Conservation (phyloP, 2,888 invertebrate species). For the Cepaea hortensis region DNA sequence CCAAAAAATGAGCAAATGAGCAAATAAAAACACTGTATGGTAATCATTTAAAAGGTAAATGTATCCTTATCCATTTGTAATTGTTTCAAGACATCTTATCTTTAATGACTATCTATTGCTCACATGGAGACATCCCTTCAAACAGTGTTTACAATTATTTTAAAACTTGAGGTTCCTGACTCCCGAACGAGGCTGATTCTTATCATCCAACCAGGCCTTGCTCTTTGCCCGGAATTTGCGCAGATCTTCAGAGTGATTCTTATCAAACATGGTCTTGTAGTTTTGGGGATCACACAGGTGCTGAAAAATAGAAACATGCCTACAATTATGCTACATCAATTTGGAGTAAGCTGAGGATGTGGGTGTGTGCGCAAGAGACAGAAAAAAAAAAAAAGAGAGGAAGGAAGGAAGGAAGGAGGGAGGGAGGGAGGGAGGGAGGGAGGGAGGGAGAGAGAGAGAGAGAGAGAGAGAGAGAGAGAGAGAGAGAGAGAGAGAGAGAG, state of each 20-base stretch:
- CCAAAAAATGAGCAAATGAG: constrained; percentile 5
- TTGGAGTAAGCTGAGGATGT: too few relatives aligned
- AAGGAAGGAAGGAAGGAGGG: too few relatives aligned
- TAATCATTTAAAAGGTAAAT: neutral
- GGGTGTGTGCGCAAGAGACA: too few relatives aligned
- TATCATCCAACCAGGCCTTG: constrained; percentile 80
- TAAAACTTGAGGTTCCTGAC: constrained; percentile 67
- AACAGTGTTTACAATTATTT: constrained; percentile 16
- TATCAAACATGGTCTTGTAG: constrained; percentile 92
- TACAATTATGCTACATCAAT: neutral
- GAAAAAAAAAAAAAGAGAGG: too few relatives aligned
- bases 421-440: too few relatives aligned
- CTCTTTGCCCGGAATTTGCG: constrained; percentile 86
- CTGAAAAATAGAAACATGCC: constrained; percentile 63
- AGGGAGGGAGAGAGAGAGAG: too few relatives aligned
- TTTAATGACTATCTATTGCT: neutral
- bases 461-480: too few relatives aligned
- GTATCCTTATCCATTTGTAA: too few relatives aligned
- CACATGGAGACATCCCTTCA: neutral
- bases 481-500: too few relatives aligned
- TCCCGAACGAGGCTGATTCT: constrained; percentile 58
- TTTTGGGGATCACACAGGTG: constrained; percentile 84
- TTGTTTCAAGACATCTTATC: neutral
- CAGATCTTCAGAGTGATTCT: constrained; percentile 84
- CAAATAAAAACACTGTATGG: constrained; percentile 16